Base-by-base conservation (phyloP, 2,888 invertebrate genomes). In the Synergus itoensis region DNA sequence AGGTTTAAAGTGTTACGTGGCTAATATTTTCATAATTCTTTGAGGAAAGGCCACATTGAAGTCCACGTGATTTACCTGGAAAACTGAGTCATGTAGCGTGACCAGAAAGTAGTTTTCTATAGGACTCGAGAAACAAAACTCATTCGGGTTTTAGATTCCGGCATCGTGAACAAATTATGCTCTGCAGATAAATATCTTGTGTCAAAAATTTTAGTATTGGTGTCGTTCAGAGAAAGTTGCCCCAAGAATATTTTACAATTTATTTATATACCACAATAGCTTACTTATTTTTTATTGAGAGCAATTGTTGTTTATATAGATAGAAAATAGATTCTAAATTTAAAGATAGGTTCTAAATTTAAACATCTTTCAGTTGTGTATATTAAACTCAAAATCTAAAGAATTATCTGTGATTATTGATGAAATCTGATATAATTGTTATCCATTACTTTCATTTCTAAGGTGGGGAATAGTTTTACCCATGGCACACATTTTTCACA, bases 401-500 rank as follows among this genome's bases (percentile, higher is more conserved):
- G 36, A 4, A 36, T 5, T 5, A 36, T 36, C 36, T 36, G 36
- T 36, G 36, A 7, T 36, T 36, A 36, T 36, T 5, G 36, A 36
- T 5, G 5, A 36, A 7, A 5, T 36, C 5, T 36, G 36, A 3
- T 36, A 36, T 7, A 36, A 36, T 36, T 36, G 36, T 36, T 36
- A 36, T 36, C 36, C 36, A 5, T 75, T 75, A 4, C 36, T 48
- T 63, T 62, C 21, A 62, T 67, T 79, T 77, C 40, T n/a, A 63
- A 77, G 77, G 69, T 83, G 81, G 78, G 79, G 82, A 81, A 81
- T 76, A 79, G 78, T 82, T 82, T 79, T 79, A 82, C 82, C 84
- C 79, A 82, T 81, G 82, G 83, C 84, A 88, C 88, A 85, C 87
- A 86, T 81, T 86, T 82, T 83, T 84, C 84, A 77, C 80, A 81